phyloP scores from a whole-genome alignment of 2,888 invertebrate species.

The Exocentrus adspersus region DNA sequence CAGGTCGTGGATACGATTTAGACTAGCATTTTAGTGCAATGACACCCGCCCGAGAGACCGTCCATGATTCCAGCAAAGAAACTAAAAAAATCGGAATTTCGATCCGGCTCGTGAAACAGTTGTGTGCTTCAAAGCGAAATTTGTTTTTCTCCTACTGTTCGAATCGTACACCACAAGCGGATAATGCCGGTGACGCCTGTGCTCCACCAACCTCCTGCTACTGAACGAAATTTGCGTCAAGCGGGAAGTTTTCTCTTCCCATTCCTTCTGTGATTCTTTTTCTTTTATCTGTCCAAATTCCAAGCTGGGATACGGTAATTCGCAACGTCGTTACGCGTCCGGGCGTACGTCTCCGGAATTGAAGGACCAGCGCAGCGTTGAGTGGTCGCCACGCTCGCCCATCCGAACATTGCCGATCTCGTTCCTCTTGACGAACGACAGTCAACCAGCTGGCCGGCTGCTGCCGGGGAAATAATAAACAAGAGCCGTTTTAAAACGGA shows the following conservation, averaged over 20 bases:
- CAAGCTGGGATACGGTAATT: no score
- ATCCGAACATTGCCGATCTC: slow-evolving; percentile 39
- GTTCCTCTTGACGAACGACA: slow-evolving; percentile 29
- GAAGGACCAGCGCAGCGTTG: slow-evolving; percentile 43
- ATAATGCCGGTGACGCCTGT: no score
- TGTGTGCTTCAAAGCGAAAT: no score
- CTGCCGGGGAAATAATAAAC: slow-evolving; percentile 60
- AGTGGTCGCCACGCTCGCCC: slow-evolving; percentile 43
- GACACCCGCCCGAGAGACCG: slow-evolving; percentile 43
- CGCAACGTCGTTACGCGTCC: slow-evolving; percentile 6
- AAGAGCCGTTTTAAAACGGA: slow-evolving; percentile 61
- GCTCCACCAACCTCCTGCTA: no score
- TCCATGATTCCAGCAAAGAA: not conserved
- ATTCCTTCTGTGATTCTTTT: no score
- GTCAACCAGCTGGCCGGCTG: slow-evolving; percentile 49
- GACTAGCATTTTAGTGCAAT: slow-evolving; percentile 59
- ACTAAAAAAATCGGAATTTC: no score
- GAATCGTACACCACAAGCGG: no score
- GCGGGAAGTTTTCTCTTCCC: no score
- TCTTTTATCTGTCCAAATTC: no score
- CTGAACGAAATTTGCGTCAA: no score
- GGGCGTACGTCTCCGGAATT: slow-evolving; percentile 38
- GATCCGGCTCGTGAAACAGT: no score
- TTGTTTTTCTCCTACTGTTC: no score
- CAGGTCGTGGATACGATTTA: slow-evolving; percentile 44